phyloP scores from a whole-genome alignment of 2,797 vertebrate genomes.

The Numenius phaeopus region DNA sequence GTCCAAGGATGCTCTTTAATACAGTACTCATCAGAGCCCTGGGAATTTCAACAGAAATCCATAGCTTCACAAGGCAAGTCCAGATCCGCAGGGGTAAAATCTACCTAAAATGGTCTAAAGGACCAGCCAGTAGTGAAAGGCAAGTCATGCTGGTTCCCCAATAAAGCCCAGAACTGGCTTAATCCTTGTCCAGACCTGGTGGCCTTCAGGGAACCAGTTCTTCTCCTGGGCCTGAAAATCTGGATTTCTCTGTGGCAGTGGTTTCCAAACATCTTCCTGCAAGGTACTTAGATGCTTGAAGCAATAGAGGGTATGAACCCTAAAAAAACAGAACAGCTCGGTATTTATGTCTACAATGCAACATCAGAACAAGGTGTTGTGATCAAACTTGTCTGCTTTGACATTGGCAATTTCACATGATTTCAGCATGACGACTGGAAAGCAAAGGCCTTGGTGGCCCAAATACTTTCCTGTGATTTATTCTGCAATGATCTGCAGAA shows the following conservation, averaged over 20 bases:
- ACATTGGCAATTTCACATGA: background rate
- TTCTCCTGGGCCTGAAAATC: background rate
- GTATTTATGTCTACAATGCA: background rate
- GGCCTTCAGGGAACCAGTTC: background rate
- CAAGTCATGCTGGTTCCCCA: background rate
- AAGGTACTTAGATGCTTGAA: background rate
- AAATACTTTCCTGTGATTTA: background rate
- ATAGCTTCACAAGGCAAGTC: background rate
- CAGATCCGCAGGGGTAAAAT: background rate
- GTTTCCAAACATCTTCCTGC: background rate
- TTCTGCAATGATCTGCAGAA: background rate
- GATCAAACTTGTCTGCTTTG: background rate
- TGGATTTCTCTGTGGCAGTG: background rate
- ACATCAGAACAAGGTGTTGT: background rate
- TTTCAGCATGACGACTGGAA: background rate
- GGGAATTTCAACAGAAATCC: background rate
- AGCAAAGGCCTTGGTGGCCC: background rate
- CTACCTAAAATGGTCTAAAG: background rate
- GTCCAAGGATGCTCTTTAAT: background rate
- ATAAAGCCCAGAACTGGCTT: background rate
- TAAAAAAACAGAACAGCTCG: background rate
- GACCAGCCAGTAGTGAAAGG: background rate
- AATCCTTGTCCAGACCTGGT: background rate
- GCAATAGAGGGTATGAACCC: background rate
- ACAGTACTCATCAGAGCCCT: too few species aligned